Evolutionary conservation across 1,140 invertebrate genomes (phyloP).

Genomic region (Formica exsecta): DNA sequence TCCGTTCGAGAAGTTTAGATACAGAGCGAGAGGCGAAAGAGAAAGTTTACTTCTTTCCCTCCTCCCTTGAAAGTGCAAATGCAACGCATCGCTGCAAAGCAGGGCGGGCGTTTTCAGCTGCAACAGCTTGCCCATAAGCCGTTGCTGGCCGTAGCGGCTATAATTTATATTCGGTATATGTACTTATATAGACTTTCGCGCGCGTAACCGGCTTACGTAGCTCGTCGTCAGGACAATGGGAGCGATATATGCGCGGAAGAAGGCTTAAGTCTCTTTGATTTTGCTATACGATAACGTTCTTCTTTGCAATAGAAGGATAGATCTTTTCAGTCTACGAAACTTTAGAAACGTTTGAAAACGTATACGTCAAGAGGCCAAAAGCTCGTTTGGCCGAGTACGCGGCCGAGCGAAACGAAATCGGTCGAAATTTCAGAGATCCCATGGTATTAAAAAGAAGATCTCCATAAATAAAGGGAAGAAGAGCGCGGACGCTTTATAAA

Average conservation of each 20-base stretch:
- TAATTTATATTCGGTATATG: slow-evolving; percentile 54
- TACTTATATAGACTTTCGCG: neutral
- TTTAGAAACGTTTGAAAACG: slow-evolving; percentile 43
- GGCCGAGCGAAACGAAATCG: slow-evolving; percentile 20
- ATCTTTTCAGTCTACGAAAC: slow-evolving; percentile 55
- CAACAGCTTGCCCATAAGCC: slow-evolving; percentile 61
- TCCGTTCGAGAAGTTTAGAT: slow-evolving; percentile 27
- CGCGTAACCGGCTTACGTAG: slow-evolving; percentile 30
- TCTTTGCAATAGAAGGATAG: neutral
- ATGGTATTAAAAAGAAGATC: slow-evolving; percentile 26
- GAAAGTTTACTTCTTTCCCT: slow-evolving; percentile 46
- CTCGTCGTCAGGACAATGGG: neutral
- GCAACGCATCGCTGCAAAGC: slow-evolving; percentile 38
- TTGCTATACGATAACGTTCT: slow-evolving; percentile 8
- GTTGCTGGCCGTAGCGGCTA: neutral
- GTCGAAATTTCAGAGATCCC: slow-evolving; percentile 34
- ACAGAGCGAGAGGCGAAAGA: neutral
- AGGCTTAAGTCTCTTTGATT: neutral
- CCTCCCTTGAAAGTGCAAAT: slow-evolving; percentile 13
- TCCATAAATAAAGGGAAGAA: slow-evolving; percentile 48
- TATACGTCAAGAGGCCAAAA: slow-evolving; percentile 36
- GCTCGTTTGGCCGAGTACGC: neutral
- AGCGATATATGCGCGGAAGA: slow-evolving; percentile 4
- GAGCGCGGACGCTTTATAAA: slow-evolving; percentile 31
- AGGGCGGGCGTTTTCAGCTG: slow-evolving; percentile 2